phyloP scores from a whole-genome alignment of 2,888 invertebrate species.

The Drosophila maculinotata region DNA sequence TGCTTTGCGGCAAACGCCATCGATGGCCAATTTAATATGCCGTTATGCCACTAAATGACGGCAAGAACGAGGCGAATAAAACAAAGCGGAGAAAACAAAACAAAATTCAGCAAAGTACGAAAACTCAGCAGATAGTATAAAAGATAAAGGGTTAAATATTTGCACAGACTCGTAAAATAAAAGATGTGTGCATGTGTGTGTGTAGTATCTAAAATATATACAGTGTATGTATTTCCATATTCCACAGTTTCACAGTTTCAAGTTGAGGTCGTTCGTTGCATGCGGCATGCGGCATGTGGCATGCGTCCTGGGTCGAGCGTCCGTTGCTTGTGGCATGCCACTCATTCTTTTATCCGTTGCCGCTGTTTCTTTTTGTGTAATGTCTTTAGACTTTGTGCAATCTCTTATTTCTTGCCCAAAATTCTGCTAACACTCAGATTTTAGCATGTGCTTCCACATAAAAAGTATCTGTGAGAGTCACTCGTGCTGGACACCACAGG shows the following conservation, averaged over 20 bases:
- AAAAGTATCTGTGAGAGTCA: conserved; percentile 62
- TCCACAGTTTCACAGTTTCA: conserved; percentile 28
- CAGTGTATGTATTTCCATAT: conserved; percentile 52
- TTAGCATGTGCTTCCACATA: conserved; percentile 60
- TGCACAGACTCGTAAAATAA: conserved; percentile 31
- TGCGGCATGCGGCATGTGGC: conserved; percentile 9
- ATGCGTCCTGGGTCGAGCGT: conserved; percentile 23
- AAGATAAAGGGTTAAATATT: conserved; percentile 38
- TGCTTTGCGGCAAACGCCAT: conserved; percentile 46
- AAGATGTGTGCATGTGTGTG: conserved; percentile 18
- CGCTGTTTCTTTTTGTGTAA: conserved; percentile 15
- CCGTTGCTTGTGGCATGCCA: conserved; percentile 17
- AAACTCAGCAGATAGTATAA: conserved; percentile 3
- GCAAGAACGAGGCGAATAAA: conserved; percentile 26
- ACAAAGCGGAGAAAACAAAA: conserved; percentile 3
- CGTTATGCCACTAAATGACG: conserved; percentile 51
- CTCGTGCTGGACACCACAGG: conserved; percentile 34
- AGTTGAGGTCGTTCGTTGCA: conserved; percentile 29
- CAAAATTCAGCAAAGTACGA: conserved; percentile 2
- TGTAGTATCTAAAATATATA: conserved; percentile 27
- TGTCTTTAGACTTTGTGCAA: conserved; percentile 30
- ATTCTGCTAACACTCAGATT: conserved; percentile 66
- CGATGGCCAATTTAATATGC: conserved; percentile 55
- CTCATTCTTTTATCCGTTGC: conserved; percentile 9
- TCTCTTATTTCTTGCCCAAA: conserved; percentile 44